phyloP scores from a whole-genome alignment of 2,888 invertebrate species.

The Metallyticus violacea region DNA sequence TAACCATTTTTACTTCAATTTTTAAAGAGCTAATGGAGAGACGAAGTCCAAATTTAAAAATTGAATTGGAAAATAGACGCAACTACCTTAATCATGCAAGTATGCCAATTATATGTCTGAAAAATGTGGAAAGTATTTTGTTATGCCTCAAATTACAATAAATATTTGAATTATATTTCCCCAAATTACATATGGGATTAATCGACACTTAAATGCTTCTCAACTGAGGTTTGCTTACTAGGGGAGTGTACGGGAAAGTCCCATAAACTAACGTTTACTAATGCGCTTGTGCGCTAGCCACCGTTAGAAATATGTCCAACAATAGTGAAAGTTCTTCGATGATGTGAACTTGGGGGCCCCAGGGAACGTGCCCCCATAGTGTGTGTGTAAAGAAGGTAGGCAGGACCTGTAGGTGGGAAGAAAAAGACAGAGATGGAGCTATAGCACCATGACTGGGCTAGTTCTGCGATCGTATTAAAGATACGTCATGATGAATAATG shows the following conservation, averaged over 20 bases:
- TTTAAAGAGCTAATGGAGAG: too few species aligned
- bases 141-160: too few species aligned
- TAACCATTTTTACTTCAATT: too few species aligned
- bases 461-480: not conserved
- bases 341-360: not conserved
- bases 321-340: not conserved
- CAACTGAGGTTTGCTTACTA: too few species aligned
- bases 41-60: too few species aligned
- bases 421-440: not conserved
- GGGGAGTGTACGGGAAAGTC: not conserved
- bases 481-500: not conserved
- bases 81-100: too few species aligned
- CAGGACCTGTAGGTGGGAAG: not conserved
- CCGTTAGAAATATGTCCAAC: not conserved
- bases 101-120: too few species aligned
- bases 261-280: not conserved
- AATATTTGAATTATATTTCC: too few species aligned
- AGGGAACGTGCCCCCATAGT: not conserved
- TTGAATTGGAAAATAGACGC: too few species aligned
- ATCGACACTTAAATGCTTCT: too few species aligned
- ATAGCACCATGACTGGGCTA: not conserved
- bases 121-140: too few species aligned
- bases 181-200: too few species aligned
- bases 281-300: not conserved
- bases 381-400: not conserved